Base-by-base conservation (phyloP, 1,140 invertebrate species). In the Chelonus insularis region DNA sequence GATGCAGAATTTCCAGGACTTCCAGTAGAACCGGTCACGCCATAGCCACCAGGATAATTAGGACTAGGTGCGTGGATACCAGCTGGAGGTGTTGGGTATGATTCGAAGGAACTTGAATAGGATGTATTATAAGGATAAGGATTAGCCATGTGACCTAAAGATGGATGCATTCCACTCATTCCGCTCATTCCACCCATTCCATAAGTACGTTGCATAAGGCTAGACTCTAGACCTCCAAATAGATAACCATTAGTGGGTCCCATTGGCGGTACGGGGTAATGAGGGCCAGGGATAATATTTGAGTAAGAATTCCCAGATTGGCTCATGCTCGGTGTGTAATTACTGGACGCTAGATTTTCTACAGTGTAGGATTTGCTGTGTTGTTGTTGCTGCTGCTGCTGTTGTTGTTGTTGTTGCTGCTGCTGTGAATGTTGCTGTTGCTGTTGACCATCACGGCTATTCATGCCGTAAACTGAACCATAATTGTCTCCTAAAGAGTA, bases 281-380 rank as follows among this genome's bases (percentile, higher is more conserved):
- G 79, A 23, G 78, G 76, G 5, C 75, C 75, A 0, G 77, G 71
- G 23, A 81, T 75, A 8, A 81, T 71, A 48, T 80, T 80, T 0
- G 77, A 65, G 18, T 81, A 80, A 21, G 72, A 66, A 48, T 77
- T 77, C 7, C 75, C 71, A 2, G 75, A 62, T 56, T 77, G 72
- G 36, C 68, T 76, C 64, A 77, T 74, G 55, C 75, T 79, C 1
- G 78, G 77, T 8, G 77, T 79, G 54, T 78, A 79, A 60, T 80
- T 82, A 64, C 77, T 82, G n/a, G 79, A 79, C 4, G 78, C 76
- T 0, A 82, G 70, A 62, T 82, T 80, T 54, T 80, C 79, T 12
- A 82, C 78, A 0, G 80, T 80, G 43, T 82, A 81, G 0, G 77
- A 78, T 52, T 82, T 82, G 62, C 79, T 81, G 61, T 79, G 78